Evolutionary conservation across 2,113 vertebrate genomes (phyloP), one percentile per base, ranked within the genome.

Genomic region (Podiceps cristatus): DNA sequence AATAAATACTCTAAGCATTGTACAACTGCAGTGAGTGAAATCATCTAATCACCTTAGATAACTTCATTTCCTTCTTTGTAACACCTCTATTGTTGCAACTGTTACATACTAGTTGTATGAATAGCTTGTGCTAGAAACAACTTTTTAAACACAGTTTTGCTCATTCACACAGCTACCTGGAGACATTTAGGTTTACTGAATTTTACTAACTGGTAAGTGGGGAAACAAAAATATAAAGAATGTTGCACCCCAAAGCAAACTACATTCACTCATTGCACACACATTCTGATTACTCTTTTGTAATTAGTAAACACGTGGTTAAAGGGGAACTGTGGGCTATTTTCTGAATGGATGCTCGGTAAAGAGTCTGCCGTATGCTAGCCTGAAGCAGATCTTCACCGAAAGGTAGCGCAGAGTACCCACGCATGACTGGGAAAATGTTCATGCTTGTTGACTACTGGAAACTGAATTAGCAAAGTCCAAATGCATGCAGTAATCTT

Each of bases 221-320:
- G 76, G 56, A 84, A 80, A 86, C 24, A 90, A 73, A 66, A 88
- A n/a, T 3, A 11, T 2, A 44, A 59, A 71, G 52, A 47, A 24
- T 18, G 63, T 7, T 62, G n/a, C 63, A 63, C 13, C 68, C 83
- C 88, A 67, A 52, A 66, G 68, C 75, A 86, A 69, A 59, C 66
- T 17, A 1, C 0, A 0, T 14, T 69, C 50, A 6, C 47, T 83
- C 50, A 6, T 13, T 31, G 82, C 63, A 49, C 49, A 28, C 42
- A 6, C 17, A 6, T 16, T 27, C 42, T 33, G 67, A 45, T 66
- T 40, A n/a, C 53, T 56, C 56, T 66, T 40, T 11, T 62, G 59
- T 13, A n/a, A 62, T 59, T 45, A 67, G 18, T 10, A 29, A 88
- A 45, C 50, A n/a, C 4, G 6, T 45, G 14, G 23, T 17, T 58